Evolutionary conservation across 2,888 invertebrate species (phyloP), one percentile per base, ranked within the genome.

Genomic region (Halictus ligatus): DNA sequence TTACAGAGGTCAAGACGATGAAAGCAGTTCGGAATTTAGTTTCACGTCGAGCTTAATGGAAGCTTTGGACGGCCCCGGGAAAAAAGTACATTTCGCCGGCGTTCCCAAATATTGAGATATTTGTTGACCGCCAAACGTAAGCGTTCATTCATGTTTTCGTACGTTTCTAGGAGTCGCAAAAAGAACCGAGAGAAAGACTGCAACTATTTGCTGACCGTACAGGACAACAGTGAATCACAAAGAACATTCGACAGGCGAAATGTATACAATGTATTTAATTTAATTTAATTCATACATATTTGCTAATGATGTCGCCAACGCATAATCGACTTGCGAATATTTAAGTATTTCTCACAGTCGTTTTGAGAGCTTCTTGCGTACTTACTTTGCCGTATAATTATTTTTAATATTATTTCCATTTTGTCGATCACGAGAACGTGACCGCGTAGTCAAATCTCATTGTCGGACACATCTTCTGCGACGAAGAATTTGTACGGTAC

Each of bases 21-120:
- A 94, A 35, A 93, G 93, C 89, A 93, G 94, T 84, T 94, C 94
- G 18, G 93, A 95, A 92, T 96, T 96, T 89, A 96, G 96, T 90
- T 96, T 96, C 92, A 96, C 96, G 2, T 96, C 96, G 87, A 96
- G 96, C 69, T 94, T 96, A 88, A 95, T 96, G 90, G 95, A 95
- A 82, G 92, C 94, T 72, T 94, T 96, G 81, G 96, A 96, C 88
- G 96, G 95, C 29, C 94, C 95, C 83, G 92, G 93, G 77, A 95
- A 95, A 78, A 95, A 95, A 89, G 95, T 95, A 81, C 95, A 95
- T 85, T 95, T 95, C 76, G 93, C 93, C 35, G 93, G 92, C 81
- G 83, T 88, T 21, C 89, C 90, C 8, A 91, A 92, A 75, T 91
- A 93, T 81, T 92, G 83, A 93, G 25, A 73, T 73, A 78, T 18